Conservation (phyloP, 2,888 invertebrate species). For the Hypercompe scribonia region DNA sequence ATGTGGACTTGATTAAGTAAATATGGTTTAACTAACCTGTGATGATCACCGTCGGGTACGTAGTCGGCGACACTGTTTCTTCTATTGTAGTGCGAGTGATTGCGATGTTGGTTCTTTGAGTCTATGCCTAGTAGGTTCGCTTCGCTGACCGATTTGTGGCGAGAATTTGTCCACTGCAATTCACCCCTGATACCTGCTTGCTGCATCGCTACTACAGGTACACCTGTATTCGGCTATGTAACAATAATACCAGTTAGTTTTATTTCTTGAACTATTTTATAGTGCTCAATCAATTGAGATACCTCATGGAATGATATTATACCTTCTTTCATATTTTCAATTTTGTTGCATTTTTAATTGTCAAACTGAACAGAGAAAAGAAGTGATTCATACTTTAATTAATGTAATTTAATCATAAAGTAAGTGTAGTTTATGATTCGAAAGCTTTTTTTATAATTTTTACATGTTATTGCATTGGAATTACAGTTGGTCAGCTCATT, state of each 20-base stretch:
- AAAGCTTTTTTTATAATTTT: too few relatives aligned
- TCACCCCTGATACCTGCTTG: constrained; percentile 89
- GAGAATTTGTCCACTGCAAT: constrained; percentile 75
- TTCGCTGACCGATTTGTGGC: constrained; percentile 93
- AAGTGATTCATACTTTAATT: too few relatives aligned
- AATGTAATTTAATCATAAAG: too few relatives aligned
- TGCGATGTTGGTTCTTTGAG: constrained; percentile 75
- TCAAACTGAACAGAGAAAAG: background rate
- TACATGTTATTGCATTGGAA: too few relatives aligned
- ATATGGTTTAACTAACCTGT: constrained; percentile 70
- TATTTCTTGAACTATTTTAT: background rate
- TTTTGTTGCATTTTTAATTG: background rate
- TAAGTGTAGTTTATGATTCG: too few relatives aligned
- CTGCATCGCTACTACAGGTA: constrained; percentile 90
- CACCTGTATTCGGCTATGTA: constrained; percentile 75
- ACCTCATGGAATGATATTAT: background rate
- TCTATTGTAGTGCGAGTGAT: constrained; percentile 76
- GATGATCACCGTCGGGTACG: constrained; percentile 84
- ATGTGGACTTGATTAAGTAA: background rate
- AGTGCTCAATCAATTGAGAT: background rate
- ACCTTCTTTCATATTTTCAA: background rate
- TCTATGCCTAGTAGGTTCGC: constrained; percentile 92
- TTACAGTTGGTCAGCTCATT: too few relatives aligned
- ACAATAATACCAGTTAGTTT: background rate
- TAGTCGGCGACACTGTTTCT: constrained; percentile 88